A percentile compares a stretch with the other conserved stretches of the same genome.
phyloP scores from a whole-genome alignment of 2,888 invertebrate genomes.

The Macrosoma leucophasiata region DNA sequence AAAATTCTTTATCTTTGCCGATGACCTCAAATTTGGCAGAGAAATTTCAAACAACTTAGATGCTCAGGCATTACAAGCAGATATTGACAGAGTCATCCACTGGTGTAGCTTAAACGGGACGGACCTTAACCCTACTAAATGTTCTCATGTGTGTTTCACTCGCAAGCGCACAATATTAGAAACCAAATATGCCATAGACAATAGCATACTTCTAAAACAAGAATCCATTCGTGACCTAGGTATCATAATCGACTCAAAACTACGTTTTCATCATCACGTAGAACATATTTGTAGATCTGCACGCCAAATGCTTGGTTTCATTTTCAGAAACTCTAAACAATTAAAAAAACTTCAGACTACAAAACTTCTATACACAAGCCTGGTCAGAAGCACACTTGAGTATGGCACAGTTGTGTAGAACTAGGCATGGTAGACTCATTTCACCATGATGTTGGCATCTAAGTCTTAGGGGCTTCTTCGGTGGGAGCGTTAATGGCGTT shows the following conservation, averaged over 20 bases:
- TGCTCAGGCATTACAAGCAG: conserved; percentile 4
- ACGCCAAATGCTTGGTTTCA: conserved; percentile 3
- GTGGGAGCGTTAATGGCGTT: too few species aligned
- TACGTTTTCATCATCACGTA: conserved; percentile 3
- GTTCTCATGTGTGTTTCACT: conserved; percentile 4
- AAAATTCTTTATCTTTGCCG: conserved; percentile 7
- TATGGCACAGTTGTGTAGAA: too few species aligned
- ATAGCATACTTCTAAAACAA: not conserved
- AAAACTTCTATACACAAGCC: not conserved
- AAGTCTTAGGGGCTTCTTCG: too few species aligned
- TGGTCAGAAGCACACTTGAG: too few species aligned
- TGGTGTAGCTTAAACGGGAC: conserved; percentile 10
- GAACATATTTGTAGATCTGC: conserved; percentile 6
- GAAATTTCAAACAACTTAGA: not conserved
- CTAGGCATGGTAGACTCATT: too few species aligned
- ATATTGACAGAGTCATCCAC: conserved; percentile 6
- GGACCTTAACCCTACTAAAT: conserved; percentile 8
- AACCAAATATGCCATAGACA: conserved; percentile 1
- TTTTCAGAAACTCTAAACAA: conserved; percentile 3
- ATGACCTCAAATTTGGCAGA: conserved; percentile 3
- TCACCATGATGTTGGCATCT: too few species aligned
- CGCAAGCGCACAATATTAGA: conserved; percentile 27
- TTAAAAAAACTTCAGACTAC: conserved; percentile 4
- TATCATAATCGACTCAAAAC: conserved; percentile 3
- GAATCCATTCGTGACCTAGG: conserved; percentile 3